These are phyloP conservation scores for Eristalis pertinax DNA, from an alignment of 2,888 invertebrate species.

Conservation along the genomic window DNA sequence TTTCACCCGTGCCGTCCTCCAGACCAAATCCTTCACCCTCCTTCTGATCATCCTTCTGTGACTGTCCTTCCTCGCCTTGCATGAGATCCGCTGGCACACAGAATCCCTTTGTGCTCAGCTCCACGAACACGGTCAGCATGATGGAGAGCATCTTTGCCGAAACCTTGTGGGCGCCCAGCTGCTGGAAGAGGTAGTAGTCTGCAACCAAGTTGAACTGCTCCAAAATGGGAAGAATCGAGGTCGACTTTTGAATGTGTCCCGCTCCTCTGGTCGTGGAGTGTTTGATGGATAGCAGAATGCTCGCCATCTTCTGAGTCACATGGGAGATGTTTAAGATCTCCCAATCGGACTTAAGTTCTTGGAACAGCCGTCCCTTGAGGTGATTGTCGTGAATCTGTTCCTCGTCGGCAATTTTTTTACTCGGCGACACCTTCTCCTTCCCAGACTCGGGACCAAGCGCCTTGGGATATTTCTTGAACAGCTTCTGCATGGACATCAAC, in stretches of 20 bases:
- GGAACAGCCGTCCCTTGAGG: conserved; percentile 86
- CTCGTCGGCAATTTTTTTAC: conserved; percentile 46
- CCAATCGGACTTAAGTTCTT: conserved; percentile 85
- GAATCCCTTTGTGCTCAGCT: conserved; percentile 93
- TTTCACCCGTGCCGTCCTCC: conserved; percentile 92
- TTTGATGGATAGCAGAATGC: conserved; percentile 81
- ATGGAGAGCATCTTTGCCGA: conserved; percentile 92
- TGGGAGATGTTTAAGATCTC: conserved; percentile 83
- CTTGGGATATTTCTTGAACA: conserved; percentile 82
- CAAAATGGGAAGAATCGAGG: conserved; percentile 85
- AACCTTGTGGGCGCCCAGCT: conserved; percentile 89
- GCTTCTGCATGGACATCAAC: conserved; percentile 84
- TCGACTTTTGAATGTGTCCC: conserved; percentile 74
- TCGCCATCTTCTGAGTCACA: conserved; percentile 80
- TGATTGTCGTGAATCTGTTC: conserved; percentile 84
- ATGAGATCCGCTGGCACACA: conserved; percentile 94
- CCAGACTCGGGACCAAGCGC: conserved; percentile 3
- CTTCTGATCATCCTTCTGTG: conserved; percentile 82
- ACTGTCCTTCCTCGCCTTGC: conserved; percentile 86
- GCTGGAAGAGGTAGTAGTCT: conserved; percentile 90
- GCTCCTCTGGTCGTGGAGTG: conserved; percentile 78
- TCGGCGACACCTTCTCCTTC: conserved; percentile 62
- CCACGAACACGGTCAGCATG: conserved; percentile 91
- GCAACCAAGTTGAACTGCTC: conserved; percentile 89
- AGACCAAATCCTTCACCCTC: conserved; percentile 91